A percentile compares a stretch with the other conserved stretches of the same genome.
Evolutionary conservation across 1,140 invertebrate species (phyloP).

Genomic region (Eupeodes corollae): DNA sequence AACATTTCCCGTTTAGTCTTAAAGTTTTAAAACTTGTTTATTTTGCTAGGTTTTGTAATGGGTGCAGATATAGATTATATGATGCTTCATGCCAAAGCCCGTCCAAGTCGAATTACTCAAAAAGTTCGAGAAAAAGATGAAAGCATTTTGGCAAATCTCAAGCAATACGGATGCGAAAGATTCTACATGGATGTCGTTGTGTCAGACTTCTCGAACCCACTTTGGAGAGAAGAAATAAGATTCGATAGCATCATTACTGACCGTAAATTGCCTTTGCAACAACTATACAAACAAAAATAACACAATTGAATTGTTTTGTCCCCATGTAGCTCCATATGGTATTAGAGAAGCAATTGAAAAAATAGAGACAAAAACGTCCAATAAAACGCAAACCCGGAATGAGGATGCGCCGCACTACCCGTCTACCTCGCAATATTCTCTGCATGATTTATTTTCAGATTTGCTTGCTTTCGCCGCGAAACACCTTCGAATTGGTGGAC

Average conservation of each 20-base stretch:
- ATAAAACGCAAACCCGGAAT: slow-evolving; percentile 36
- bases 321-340: slow-evolving; percentile 79
- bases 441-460: slow-evolving; percentile 72
- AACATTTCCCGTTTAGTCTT: not conserved
- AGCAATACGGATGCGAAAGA: slow-evolving; percentile 66
- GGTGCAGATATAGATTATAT: slow-evolving; percentile 90
- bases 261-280: slow-evolving; percentile 65
- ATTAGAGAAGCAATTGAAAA: slow-evolving; percentile 82
- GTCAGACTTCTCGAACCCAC: slow-evolving; percentile 72
- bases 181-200: slow-evolving; percentile 80
- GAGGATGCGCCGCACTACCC: slow-evolving; percentile 43
- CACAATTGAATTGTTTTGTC: not conserved
- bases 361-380: slow-evolving; percentile 55
- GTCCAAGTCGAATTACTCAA: slow-evolving; percentile 64
- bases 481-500: slow-evolving; percentile 61
- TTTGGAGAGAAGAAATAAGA: slow-evolving; percentile 58
- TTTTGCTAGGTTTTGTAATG: slow-evolving; percentile 54
- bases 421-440: slow-evolving; percentile 73
- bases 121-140: slow-evolving; percentile 73
- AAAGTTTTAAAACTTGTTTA: not conserved
- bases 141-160: slow-evolving; percentile 72
- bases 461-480: slow-evolving; percentile 69
- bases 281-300: not conserved
- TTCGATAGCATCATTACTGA: slow-evolving; percentile 89
- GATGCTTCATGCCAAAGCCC: slow-evolving; percentile 78